These are phyloP conservation scores for Trissolcus basalis DNA, from an alignment of 1,140 invertebrate species.

Conservation along the genomic window DNA sequence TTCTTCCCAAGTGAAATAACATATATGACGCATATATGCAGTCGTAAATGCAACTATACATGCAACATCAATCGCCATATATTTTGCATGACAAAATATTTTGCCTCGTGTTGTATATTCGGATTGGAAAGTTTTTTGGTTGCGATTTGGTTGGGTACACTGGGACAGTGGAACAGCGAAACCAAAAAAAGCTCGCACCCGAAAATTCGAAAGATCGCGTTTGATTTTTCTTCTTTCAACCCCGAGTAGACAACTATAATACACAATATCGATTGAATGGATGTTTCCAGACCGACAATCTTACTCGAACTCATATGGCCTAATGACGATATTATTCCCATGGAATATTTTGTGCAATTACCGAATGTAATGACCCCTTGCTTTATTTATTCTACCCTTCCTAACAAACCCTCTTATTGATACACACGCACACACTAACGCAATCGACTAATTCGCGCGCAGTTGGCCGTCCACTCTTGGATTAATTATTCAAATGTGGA, in stretches of 20 bases:
- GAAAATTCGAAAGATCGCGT: too few relatives aligned
- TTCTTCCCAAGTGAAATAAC: too few relatives aligned
- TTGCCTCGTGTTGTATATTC: too few relatives aligned
- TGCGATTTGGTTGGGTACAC: too few relatives aligned
- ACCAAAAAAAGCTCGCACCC: too few relatives aligned
- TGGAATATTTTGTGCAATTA: slow-evolving; percentile 65
- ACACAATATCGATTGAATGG: slow-evolving; percentile 53
- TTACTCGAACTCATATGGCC: slow-evolving; percentile 44
- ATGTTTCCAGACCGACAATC: slow-evolving; percentile 58
- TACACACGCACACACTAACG: slow-evolving; percentile 10
- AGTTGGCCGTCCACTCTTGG: slow-evolving; percentile 50
- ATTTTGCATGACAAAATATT: too few relatives aligned
- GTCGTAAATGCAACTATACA: too few relatives aligned
- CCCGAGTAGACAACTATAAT: slow-evolving; percentile 27
- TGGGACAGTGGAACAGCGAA: too few relatives aligned
- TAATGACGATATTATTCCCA: slow-evolving; percentile 65
- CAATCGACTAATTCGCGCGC: slow-evolving; percentile 46
- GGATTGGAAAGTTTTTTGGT: too few relatives aligned
- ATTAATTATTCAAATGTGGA: slow-evolving; percentile 62
- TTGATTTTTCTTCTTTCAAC: slow-evolving; percentile 59
- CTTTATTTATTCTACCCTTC: slow-evolving; percentile 58
- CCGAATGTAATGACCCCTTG: slow-evolving; percentile 59
- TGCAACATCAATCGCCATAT: too few relatives aligned
- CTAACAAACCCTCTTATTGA: slow-evolving; percentile 39
- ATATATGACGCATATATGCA: too few relatives aligned